These are phyloP conservation scores for Nothoprocta perdicaria DNA, from an alignment of 2,113 vertebrate species.

Conservation along the genomic window DNA sequence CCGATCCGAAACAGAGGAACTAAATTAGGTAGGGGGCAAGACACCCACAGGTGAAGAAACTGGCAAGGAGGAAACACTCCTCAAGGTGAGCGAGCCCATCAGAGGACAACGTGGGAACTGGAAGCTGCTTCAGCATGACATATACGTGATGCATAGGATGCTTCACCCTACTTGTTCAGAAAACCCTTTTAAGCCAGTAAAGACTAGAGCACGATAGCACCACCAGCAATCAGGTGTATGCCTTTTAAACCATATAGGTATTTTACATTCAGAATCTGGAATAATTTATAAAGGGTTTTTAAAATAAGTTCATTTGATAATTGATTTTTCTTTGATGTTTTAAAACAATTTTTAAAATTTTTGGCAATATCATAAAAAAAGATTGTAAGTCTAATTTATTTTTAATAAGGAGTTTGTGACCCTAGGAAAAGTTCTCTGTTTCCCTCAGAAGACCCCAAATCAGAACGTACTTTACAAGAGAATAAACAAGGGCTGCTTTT, in stretches of 20 bases:
- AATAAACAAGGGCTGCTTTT: neutral
- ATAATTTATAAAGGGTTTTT: neutral
- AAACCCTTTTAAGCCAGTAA: neutral
- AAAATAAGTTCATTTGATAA: neutral
- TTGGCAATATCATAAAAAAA: neutral
- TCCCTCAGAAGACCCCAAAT: neutral
- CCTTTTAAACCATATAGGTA: neutral
- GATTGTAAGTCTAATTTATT: neutral
- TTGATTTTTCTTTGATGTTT: neutral
- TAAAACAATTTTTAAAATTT: neutral
- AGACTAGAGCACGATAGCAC: neutral
- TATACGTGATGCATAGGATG: accelerated
- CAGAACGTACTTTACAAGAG: neutral
- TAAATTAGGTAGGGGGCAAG: neutral
- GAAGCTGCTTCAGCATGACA: neutral
- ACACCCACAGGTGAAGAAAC: neutral
- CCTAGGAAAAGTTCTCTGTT: neutral
- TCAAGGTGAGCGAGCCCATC: neutral
- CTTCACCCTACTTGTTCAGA: neutral
- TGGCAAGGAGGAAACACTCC: neutral
- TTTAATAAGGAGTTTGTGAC: neutral
- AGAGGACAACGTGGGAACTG: neutral
- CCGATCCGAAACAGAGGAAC: neutral
- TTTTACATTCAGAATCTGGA: neutral
- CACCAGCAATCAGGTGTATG: neutral